Evolutionary conservation across 2,113 vertebrate species (phyloP).

Genomic region (Labeo catla): DNA sequence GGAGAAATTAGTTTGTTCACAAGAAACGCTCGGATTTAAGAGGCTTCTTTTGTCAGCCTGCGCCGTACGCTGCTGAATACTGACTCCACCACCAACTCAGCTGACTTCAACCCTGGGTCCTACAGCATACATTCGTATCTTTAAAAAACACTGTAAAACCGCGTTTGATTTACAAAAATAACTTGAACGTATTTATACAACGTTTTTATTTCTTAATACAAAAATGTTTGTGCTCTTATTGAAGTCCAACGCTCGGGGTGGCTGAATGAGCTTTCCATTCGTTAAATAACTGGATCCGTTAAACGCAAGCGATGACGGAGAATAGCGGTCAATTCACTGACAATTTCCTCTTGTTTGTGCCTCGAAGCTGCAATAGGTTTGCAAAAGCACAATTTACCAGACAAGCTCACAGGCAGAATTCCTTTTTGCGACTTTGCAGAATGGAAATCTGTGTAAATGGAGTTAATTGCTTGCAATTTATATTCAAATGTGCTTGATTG

Average conservation of each 20-base stretch:
- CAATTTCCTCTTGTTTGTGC: slow-evolving; percentile 41
- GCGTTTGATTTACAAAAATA: slow-evolving; percentile 79
- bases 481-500: slow-evolving; percentile 27
- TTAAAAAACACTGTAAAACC: slow-evolving; percentile 78
- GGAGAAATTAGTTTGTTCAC: slow-evolving; percentile 68
- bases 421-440: slow-evolving; percentile 5
- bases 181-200: slow-evolving; percentile 74
- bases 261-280: slow-evolving; percentile 55
- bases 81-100: slow-evolving; percentile 54
- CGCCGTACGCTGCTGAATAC: slow-evolving; percentile 59
- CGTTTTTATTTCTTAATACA: slow-evolving; percentile 63
- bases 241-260: slow-evolving; percentile 57
- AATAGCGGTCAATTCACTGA: slow-evolving; percentile 45
- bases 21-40: slow-evolving; percentile 57
- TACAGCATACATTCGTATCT: slow-evolving; percentile 74
- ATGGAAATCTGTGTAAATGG: slow-evolving; percentile 11
- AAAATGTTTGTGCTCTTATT: slow-evolving; percentile 62
- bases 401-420: slow-evolving; percentile 6
- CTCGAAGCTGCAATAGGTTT: slow-evolving; percentile 50
- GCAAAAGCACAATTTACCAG: slow-evolving; percentile 28
- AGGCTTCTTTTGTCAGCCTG: slow-evolving; percentile 57
- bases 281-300: slow-evolving; percentile 51
- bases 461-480: slow-evolving; percentile 3
- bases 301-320: slow-evolving; percentile 51
- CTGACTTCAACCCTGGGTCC: slow-evolving; percentile 51